Evolutionary conservation across 2,888 invertebrate genomes (phyloP).

Genomic region (Limnephilus lunatus): DNA sequence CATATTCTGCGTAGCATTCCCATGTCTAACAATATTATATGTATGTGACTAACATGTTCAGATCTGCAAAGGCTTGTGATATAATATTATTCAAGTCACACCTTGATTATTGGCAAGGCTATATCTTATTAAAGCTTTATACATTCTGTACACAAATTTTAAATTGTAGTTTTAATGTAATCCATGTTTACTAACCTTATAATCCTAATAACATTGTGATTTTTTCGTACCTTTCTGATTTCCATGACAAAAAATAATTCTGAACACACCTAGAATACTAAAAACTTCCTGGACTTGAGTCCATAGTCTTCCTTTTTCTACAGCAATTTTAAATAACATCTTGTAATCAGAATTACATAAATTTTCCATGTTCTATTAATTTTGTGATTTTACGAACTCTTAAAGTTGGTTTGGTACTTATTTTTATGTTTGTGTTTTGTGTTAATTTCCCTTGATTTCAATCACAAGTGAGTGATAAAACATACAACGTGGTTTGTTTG

Average conservation of each 20-base stretch:
- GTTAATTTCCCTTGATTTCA: constrained; percentile 5
- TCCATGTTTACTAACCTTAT: background rate
- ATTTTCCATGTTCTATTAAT: background rate
- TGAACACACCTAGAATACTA: background rate
- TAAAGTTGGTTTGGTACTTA: background rate
- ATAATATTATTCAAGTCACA: background rate
- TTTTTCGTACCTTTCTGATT: background rate
- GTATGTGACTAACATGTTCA: background rate
- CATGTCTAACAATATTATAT: background rate
- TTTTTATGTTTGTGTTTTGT: constrained; percentile 6
- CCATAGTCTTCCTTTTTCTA: constrained; percentile 33
- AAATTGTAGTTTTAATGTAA: constrained; percentile 18
- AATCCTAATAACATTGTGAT: background rate
- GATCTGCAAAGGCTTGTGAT: background rate
- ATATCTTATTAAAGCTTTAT: constrained; percentile 18
- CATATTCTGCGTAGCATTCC: background rate
- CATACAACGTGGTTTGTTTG: background rate
- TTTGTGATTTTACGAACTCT: background rate
- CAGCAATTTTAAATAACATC: background rate
- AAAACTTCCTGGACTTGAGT: constrained; percentile 21
- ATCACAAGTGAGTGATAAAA: constrained; percentile 18
- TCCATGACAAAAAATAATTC: constrained; percentile 11
- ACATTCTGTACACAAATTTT: constrained; percentile 7
- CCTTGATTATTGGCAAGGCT: constrained; percentile 6
- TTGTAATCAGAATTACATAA: background rate